These are phyloP conservation scores for Echinometra lucunter DNA, from an alignment of 53 echinoderm and acorn worm genomes.

Conservation along the genomic window DNA sequence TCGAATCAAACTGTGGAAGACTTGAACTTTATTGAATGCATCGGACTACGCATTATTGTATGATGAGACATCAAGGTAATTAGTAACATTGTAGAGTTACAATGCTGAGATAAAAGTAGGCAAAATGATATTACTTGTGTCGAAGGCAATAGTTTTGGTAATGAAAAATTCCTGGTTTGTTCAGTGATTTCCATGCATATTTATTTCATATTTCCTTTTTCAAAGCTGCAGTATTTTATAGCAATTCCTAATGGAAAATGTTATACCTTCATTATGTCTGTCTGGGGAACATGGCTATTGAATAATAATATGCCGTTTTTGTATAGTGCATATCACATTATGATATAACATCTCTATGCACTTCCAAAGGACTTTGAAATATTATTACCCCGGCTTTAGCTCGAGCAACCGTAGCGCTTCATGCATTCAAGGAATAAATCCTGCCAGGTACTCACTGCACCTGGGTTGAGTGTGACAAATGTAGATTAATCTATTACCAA, in stretches of 20 bases:
- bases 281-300: not conserved
- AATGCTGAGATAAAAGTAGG: not conserved
- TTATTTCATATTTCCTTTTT: not conserved
- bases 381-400: too few species aligned
- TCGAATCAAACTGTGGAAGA: slow-evolving; percentile 66
- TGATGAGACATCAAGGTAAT: not conserved
- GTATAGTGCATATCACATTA: too few species aligned
- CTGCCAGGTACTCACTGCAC: too few species aligned
- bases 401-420: too few species aligned
- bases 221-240: not conserved
- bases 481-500: too few species aligned
- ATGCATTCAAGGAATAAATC: too few species aligned
- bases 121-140: not conserved
- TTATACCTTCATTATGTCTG: not conserved
- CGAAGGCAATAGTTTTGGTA: not conserved
- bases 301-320: too few species aligned
- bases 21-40: slow-evolving; percentile 13
- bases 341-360: too few species aligned
- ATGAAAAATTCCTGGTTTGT: not conserved
- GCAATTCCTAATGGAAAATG: not conserved
- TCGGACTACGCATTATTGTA: not conserved
- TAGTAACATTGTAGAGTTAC: not conserved
- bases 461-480: too few species aligned
- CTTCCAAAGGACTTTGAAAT: too few species aligned
- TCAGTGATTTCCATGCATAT: not conserved